Conservation (phyloP, 2,888 invertebrate species). For the Scrobipalpa costella region DNA sequence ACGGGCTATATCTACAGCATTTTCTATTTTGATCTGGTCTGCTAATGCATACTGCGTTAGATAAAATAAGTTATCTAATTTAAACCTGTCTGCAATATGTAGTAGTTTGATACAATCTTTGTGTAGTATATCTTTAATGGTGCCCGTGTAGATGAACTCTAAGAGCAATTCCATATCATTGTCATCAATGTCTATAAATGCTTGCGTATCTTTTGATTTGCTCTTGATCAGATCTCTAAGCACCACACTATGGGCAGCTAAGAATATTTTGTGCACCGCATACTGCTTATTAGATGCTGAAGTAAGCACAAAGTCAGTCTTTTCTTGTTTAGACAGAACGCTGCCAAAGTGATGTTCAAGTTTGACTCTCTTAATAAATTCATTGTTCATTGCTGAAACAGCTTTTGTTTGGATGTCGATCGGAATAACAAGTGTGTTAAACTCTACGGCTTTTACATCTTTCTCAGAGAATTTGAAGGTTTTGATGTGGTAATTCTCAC, state of each 20-base stretch:
- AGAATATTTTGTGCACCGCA: constrained; percentile 57
- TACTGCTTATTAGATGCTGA: constrained; percentile 52
- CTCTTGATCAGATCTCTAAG: constrained; percentile 52
- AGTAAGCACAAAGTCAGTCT: constrained; percentile 55
- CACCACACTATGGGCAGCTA: constrained; percentile 60
- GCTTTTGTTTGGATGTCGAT: constrained; percentile 49
- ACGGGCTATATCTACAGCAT: constrained; percentile 60
- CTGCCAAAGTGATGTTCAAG: constrained; percentile 51
- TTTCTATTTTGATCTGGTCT: constrained; percentile 54
- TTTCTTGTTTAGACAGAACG: constrained; percentile 47
- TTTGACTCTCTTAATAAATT: constrained; percentile 55
- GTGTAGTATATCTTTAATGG: constrained; percentile 52
- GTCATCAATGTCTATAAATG: constrained; percentile 53
- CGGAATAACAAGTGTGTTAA: constrained; percentile 53
- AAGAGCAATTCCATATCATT: constrained; percentile 58
- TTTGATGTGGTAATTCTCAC: constrained; percentile 57
- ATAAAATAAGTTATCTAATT: constrained; percentile 50
- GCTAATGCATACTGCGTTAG: constrained; percentile 51
- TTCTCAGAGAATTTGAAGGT: constrained; percentile 52
- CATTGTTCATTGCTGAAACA: constrained; percentile 45
- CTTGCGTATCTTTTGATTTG: constrained; percentile 36
- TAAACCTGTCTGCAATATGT: constrained; percentile 54
- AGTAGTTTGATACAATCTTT: constrained; percentile 53
- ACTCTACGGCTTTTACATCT: constrained; percentile 38
- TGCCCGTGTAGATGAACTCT: constrained; percentile 63